Percentiles rank a stretch among this genome's conserved stretches.
Conservation (phyloP, 1,140 invertebrate species). For the Apis laboriosa region DNA sequence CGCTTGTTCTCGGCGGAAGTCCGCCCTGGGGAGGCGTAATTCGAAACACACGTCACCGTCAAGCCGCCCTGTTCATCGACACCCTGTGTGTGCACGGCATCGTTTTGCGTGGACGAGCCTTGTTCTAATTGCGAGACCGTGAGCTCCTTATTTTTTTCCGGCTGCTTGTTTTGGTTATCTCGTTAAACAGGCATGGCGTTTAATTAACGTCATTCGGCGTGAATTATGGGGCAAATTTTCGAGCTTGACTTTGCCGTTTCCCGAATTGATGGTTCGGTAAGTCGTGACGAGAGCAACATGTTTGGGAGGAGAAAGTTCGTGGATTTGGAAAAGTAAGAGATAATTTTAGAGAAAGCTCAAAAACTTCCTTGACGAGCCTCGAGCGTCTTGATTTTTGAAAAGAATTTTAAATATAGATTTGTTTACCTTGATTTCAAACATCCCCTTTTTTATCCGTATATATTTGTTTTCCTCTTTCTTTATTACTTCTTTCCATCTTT, state of each 20-base stretch:
- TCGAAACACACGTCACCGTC: constrained; percentile 66
- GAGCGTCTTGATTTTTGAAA: too few species aligned
- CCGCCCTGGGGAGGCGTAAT: constrained; percentile 70
- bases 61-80: constrained; percentile 45
- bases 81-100: constrained; percentile 42
- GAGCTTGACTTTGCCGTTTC: not conserved
- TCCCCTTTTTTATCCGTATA: too few species aligned
- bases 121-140: not conserved
- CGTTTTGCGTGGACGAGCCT: constrained; percentile 18
- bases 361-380: too few species aligned
- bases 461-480: too few species aligned
- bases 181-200: constrained; percentile 29
- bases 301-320: not conserved
- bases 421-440: too few species aligned
- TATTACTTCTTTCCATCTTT: too few species aligned
- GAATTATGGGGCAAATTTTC: constrained; percentile 34
- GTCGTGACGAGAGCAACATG: not conserved
- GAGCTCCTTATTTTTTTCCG: constrained; percentile 8
- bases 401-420: too few species aligned
- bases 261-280: constrained; percentile 19
- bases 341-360: not conserved
- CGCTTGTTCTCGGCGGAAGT: constrained; percentile 72
- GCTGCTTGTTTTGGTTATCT: constrained; percentile 34
- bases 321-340: not conserved
- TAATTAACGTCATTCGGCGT: constrained; percentile 50